These are phyloP conservation scores for Acropora yongei DNA, from an alignment of 64 coral and sea anemone genomes.

Conservation along the genomic window DNA sequence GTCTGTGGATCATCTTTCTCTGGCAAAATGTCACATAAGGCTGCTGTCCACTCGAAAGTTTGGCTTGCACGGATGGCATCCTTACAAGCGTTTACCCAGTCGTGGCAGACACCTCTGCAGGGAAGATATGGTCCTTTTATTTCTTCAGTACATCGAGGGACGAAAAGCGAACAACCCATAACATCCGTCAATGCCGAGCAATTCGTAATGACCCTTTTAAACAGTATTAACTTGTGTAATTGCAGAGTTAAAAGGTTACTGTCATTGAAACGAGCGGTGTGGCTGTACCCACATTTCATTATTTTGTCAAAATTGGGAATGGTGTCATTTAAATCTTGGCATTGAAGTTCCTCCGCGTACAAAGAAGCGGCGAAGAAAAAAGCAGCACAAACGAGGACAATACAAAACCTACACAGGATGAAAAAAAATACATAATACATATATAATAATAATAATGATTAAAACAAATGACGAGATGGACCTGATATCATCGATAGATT, in stretches of 20 bases:
- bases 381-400: neutral
- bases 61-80: neutral
- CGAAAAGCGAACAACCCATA: slow-evolving; percentile 42
- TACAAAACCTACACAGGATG: neutral
- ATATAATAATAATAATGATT: neutral
- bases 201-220: neutral
- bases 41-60: slow-evolving; percentile 20
- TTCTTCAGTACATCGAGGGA: slow-evolving; percentile 51
- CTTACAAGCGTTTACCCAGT: slow-evolving; percentile 22
- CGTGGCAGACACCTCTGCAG: slow-evolving; percentile 59
- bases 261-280: neutral
- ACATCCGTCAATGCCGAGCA: slow-evolving; percentile 37
- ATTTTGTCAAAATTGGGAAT: neutral
- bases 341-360: neutral
- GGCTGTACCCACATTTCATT: neutral
- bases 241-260: neutral
- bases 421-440: neutral
- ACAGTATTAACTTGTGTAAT: neutral
- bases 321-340: neutral
- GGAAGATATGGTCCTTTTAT: slow-evolving; percentile 64
- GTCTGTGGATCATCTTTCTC: slow-evolving; percentile 42
- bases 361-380: neutral
- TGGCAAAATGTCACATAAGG: slow-evolving; percentile 44
- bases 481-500: too few species aligned
- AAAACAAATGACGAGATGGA: too few species aligned